A percentile compares a stretch with the other conserved stretches of the same genome.
Conservation (phyloP, 2,797 vertebrate species). For the Vespertilio murinus region DNA sequence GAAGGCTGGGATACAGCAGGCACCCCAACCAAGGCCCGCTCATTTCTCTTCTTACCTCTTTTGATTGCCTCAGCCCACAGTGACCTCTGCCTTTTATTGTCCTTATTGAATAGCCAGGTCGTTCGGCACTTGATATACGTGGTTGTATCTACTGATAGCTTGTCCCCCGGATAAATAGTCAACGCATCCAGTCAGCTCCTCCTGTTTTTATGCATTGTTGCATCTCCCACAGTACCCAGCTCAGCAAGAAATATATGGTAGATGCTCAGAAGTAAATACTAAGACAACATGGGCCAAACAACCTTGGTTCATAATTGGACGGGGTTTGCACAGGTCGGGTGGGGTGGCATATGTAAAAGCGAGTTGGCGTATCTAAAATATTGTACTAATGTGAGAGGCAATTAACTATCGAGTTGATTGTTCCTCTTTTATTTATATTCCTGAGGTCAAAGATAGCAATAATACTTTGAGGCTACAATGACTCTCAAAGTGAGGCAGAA, state of each 20-base stretch:
- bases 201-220: neutral
- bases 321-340: neutral
- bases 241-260: neutral
- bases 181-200: neutral
- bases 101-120: neutral
- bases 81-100: neutral
- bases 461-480: neutral
- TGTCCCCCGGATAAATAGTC: neutral
- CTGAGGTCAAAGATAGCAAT: neutral
- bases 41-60: neutral
- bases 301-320: neutral
- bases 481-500: neutral
- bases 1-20: neutral
- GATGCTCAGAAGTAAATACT: neutral
- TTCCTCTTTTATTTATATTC: neutral
- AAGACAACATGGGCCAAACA: neutral
- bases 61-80: too few relatives aligned
- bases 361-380: neutral
- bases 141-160: neutral
- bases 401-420: neutral
- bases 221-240: neutral
- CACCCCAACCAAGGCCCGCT: too few relatives aligned
- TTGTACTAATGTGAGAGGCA: neutral
- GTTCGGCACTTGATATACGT: neutral
- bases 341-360: neutral